Evolutionary conservation across 1,140 invertebrate species (phyloP).

Genomic region (Octopus sinensis): DNA sequence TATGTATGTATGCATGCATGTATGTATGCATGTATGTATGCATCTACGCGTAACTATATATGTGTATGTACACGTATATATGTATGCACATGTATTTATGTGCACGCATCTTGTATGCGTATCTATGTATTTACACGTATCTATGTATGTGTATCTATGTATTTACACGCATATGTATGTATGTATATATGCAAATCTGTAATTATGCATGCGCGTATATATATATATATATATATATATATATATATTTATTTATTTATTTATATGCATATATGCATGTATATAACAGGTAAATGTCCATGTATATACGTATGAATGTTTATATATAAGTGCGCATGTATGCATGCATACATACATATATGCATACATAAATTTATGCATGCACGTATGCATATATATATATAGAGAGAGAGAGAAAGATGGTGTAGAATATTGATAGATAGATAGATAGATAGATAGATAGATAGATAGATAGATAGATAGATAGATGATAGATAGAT

Average conservation of each 20-base stretch:
- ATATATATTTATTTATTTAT: not conserved
- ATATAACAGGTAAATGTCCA: not conserved
- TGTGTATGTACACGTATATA: not conserved
- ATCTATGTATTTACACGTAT: not conserved
- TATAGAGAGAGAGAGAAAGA: not conserved
- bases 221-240: too few relatives aligned
- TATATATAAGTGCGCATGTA: not conserved
- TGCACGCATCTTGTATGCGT: not conserved
- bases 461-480: slow-evolving; percentile 1
- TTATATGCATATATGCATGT: not conserved
- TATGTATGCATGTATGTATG: not conserved
- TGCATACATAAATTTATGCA: not conserved
- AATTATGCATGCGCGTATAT: too few relatives aligned
- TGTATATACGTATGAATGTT: not conserved
- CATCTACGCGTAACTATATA: not conserved
- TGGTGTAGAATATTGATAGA: not conserved
- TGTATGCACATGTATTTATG: not conserved
- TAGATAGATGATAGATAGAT: too few relatives aligned
- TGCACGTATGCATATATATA: not conserved
- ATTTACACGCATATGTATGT: too few relatives aligned
- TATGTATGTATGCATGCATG: not conserved
- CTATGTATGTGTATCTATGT: not conserved
- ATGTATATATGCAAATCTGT: too few relatives aligned
- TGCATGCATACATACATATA: not conserved
- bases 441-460: slow-evolving; percentile 3